These are phyloP conservation scores for Bolinopsis microptera DNA, from an alignment of 37 sponge, comb jelly and placozoan species.

Conservation along the genomic window DNA sequence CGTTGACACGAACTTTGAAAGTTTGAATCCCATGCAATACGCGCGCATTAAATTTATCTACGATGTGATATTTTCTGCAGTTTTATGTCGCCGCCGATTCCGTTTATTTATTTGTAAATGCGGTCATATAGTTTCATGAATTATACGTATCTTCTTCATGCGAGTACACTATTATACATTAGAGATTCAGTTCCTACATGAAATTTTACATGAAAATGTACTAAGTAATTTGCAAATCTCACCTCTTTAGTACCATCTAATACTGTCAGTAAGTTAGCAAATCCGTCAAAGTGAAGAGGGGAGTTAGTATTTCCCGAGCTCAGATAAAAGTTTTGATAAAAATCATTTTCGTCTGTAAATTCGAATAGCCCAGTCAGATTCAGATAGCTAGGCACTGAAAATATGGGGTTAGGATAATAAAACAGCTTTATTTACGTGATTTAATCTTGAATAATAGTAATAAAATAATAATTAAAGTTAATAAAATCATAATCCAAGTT, in stretches of 20 bases:
- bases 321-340: conserved; percentile 28
- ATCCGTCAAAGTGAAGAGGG: conserved; percentile 23
- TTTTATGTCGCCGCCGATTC: no score
- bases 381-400: neutral
- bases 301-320: conserved; percentile 21
- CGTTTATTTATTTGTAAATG: no score
- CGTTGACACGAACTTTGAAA: no score
- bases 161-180: no score
- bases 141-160: no score
- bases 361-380: neutral
- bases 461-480: no score
- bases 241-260: conserved; percentile 29
- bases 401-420: neutral
- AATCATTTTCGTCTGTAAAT: neutral
- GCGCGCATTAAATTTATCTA: no score
- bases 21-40: no score
- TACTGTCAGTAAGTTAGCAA: neutral
- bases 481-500: no score
- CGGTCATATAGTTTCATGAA: no score
- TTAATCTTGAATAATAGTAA: no score
- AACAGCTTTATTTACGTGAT: neutral
- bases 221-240: neutral
- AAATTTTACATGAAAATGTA: neutral
- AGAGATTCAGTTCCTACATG: neutral
- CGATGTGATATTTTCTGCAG: no score